Percentiles rank a stretch among this genome's conserved stretches.
phyloP scores from a whole-genome alignment of 2,888 invertebrate species.

The Chloromyia formosa region DNA sequence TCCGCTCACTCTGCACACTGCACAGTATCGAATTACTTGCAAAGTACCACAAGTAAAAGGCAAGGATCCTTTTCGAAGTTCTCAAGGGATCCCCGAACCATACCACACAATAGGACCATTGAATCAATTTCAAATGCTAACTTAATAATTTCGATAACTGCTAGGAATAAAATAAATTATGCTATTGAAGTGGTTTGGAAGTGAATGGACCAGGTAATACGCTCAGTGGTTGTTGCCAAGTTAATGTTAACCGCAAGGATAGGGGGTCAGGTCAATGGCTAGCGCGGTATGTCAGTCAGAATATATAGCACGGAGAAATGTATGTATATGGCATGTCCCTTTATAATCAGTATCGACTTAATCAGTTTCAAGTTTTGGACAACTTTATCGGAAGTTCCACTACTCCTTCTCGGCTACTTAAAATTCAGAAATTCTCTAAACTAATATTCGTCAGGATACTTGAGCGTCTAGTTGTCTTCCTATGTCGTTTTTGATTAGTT shows the following conservation, averaged over 20 bases:
- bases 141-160: conserved; percentile 24
- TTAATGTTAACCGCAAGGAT: too few relatives aligned
- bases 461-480: background rate
- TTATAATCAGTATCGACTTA: background rate
- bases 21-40: background rate
- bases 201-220: conserved; percentile 1
- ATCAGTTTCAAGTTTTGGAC: background rate
- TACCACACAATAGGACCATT: conserved; percentile 8
- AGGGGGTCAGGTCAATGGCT: background rate
- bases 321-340: background rate
- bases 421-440: conserved; percentile 5
- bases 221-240: background rate
- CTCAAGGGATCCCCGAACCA: background rate
- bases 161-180: conserved; percentile 5
- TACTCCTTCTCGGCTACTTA: background rate
- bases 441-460: background rate
- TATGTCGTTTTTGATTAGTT: conserved; percentile 1
- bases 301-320: background rate
- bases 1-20: background rate
- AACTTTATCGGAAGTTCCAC: background rate
- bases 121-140: conserved; percentile 31
- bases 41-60: background rate
- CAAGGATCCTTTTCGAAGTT: background rate
- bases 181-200: background rate
- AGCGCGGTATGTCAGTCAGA: background rate